These are phyloP conservation scores for Irena cyanogastra DNA, from an alignment of 2,113 vertebrate genomes.

Conservation along the genomic window DNA sequence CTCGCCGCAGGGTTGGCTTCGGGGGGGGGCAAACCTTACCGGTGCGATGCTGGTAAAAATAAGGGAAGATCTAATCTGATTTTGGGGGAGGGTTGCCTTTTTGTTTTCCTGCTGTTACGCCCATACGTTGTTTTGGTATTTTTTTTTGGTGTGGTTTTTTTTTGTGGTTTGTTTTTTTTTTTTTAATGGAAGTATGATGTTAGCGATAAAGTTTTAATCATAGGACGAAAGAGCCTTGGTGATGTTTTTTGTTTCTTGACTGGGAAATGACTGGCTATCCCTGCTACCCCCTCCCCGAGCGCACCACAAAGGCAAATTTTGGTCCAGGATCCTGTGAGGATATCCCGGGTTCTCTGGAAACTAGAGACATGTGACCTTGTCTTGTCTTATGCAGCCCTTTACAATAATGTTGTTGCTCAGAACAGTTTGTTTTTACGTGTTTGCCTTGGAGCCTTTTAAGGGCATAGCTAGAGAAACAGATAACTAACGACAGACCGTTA, in stretches of 20 bases:
- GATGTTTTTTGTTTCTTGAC: background rate
- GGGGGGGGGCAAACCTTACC: too few relatives aligned
- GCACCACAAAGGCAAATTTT: background rate
- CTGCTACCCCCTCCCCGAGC: background rate
- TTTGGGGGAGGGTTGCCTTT: background rate
- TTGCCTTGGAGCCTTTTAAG: background rate
- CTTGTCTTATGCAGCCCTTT: background rate
- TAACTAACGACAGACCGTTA: background rate
- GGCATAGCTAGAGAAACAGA: background rate
- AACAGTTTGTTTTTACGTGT: background rate
- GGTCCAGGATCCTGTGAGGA: background rate
- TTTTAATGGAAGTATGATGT: background rate
- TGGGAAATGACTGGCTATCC: background rate
- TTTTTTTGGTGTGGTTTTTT: too few relatives aligned
- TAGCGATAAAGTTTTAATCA: background rate
- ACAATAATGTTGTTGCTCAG: background rate
- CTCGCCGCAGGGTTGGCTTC: background rate
- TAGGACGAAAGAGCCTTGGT: background rate
- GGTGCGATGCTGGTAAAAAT: background rate
- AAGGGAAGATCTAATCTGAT: background rate
- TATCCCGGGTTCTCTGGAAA: background rate
- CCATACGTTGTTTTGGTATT: fast-evolving
- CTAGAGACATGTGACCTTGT: background rate
- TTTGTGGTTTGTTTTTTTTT: too few relatives aligned
- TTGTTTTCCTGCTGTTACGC: background rate